These are phyloP conservation scores for Xerus inauris DNA, from an alignment of 2,113 vertebrate genomes.

Conservation along the genomic window DNA sequence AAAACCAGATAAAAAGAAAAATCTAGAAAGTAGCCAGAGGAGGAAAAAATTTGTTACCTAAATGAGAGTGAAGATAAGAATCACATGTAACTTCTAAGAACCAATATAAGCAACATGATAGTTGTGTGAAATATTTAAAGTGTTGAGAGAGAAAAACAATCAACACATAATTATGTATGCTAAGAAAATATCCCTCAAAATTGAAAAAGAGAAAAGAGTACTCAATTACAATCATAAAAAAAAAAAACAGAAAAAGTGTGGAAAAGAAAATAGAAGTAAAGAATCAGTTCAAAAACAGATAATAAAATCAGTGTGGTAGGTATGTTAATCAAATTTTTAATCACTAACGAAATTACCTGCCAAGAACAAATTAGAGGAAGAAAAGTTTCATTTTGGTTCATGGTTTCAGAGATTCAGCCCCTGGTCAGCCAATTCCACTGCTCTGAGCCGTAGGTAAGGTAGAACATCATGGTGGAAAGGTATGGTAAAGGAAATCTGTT, in stretches of 20 bases:
- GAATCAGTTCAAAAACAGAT: background rate
- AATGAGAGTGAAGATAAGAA: background rate
- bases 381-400: too few species aligned
- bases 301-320: background rate
- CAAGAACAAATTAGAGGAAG: too few species aligned
- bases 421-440: too few species aligned
- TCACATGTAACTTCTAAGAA: background rate
- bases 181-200: background rate
- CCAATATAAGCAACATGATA: background rate
- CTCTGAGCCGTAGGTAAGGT: too few species aligned
- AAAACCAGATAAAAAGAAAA: background rate
- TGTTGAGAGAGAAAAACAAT: background rate
- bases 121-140: background rate
- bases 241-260: background rate
- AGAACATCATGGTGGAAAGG: too few species aligned
- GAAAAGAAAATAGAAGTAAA: background rate
- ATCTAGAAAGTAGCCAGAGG: too few species aligned
- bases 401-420: too few species aligned
- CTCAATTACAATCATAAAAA: background rate
- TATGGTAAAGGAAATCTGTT: too few species aligned
- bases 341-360: too few species aligned
- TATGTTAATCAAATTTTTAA: too few species aligned
- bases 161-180: too few species aligned
- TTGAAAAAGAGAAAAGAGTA: background rate
- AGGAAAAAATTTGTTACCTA: background rate